Base-by-base conservation (phyloP, 1,140 invertebrate genomes). In the Saccostrea echinata region DNA sequence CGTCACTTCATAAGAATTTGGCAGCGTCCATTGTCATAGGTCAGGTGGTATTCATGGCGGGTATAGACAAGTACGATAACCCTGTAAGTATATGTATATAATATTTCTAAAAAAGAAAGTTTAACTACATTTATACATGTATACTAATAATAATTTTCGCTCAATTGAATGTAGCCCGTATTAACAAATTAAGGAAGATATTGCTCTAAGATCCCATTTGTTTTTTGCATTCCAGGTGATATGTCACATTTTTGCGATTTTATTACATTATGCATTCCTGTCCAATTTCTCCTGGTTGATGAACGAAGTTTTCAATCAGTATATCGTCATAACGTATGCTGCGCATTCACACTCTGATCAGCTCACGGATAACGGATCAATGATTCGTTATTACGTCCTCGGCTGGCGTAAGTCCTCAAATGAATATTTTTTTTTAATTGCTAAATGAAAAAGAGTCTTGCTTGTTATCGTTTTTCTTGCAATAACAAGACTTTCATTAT, bases 241-340 rank as follows among this genome's bases (percentile, higher is more conserved):
- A 21, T 96, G 95, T 84, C 92, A 94, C n/a, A 90, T 93, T 13
- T 93, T 95, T 52, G 95, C 95, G 52, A 91, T 96, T 51, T 53
- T 94, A 12, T 91, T 95, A 35, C 95, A 96, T 88, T 95, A 95
- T 87, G 94, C 95, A 61, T 95, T 96, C 90, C 91, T 96, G 43
- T 90, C 95, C 12, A 94, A 94, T 11, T 96, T 95, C 90, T 94
- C 94, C 24, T 96, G 96, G 96, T 90, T 96, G 84, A 96, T 95
- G 94, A 95, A 95, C 88, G 95, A 95, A 89, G 94, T 94, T 1
- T 95, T 95, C 86, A 95, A 95, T 88, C 87, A 95, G 52, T 95
- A 95, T 90, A 95, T 95, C 68, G 91, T 94, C 61, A 95, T 95
- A n/a, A 95, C 95, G 30, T 95, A 95, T 89, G 93, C 94, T 13